phyloP scores from a whole-genome alignment of 2,113 vertebrate genomes.

The Oreochromis spilurus region DNA sequence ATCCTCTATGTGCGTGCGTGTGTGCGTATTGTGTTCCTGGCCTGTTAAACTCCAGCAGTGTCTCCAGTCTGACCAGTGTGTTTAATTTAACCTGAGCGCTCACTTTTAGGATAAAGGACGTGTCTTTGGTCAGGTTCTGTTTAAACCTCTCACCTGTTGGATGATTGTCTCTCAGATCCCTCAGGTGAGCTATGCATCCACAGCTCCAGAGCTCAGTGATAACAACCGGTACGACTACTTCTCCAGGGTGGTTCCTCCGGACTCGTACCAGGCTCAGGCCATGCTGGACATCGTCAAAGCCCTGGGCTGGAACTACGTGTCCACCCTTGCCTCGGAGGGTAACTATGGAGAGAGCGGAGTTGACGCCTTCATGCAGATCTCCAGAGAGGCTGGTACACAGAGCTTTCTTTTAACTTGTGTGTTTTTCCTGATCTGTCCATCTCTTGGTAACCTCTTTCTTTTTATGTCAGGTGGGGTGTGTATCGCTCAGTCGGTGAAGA shows the following conservation, averaged over 20 bases:
- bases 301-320: slow-evolving; percentile 89
- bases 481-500: slow-evolving; percentile 96
- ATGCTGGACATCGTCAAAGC: slow-evolving; percentile 90
- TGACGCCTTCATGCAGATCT: slow-evolving; percentile 87
- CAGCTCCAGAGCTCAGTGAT: slow-evolving; percentile 87
- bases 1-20: slow-evolving; percentile 12
- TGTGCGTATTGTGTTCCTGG: background rate
- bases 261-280: slow-evolving; percentile 90
- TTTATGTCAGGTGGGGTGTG: slow-evolving; percentile 84
- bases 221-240: slow-evolving; percentile 88
- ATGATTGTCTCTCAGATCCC: slow-evolving; percentile 73
- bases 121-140: background rate
- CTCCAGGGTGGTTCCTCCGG: slow-evolving; percentile 85
- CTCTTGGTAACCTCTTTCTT: background rate
- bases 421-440: background rate
- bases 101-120: background rate
- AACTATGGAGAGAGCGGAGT: slow-evolving; percentile 90
- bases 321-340: slow-evolving; percentile 85
- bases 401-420: background rate
- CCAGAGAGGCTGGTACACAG: slow-evolving; percentile 81
- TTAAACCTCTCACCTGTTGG: background rate
- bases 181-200: slow-evolving; percentile 90
- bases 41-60: background rate
- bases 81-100: background rate
- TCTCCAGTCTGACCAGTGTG: background rate